Base-by-base conservation (phyloP, 2,888 invertebrate genomes). In the Drosophila cognata region DNA sequence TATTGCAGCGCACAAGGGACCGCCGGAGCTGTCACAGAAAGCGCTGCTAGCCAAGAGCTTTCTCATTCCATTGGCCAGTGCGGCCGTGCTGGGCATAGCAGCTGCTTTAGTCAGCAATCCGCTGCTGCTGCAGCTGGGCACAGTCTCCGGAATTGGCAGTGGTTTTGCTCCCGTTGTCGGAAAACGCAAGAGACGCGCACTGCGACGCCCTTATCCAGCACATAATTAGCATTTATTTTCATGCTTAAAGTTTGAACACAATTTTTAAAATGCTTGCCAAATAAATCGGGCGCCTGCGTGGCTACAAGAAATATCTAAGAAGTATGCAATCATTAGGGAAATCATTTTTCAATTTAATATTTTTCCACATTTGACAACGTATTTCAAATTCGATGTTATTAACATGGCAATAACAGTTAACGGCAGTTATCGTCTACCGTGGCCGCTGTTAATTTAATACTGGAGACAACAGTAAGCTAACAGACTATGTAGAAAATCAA, bases 1-100 rank as follows among this genome's bases (percentile, higher is more conserved):
- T 7, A 28, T 79, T 4, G 81, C 87, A 36, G 58, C 75, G 11
- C 92, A 92, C 41, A 92, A 92, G 68, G 89, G 88, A 0, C 81
- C 73, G 31, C 71, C 75, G 1, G 92, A 92, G 58, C n/a, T 90
- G 29, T 80, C 91, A 18, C 80, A 86, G 13, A 93, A 93, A 63
- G 91, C 91, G 48, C 82, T 92, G 25, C 74, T 93, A 43, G 92
- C 93, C 33, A 95, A 95, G 93, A 94, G 95, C 51, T 92, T 96
- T 46, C 92, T 96, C 57, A 94, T 96, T 91, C 97, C 97, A 1
- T 92, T 97, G 77, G 97, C 97, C 46, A 97, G 97, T 29, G 95
- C 97, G 52, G 97, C 97, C 1, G 94, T 97, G n/a, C 93, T 96
- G 56, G 97, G 97, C 43, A 96, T 97, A 36, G 97, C 97, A 2